These are phyloP conservation scores for Anagrus nilaparvatae DNA, from an alignment of 1,140 invertebrate genomes.

Conservation along the genomic window DNA sequence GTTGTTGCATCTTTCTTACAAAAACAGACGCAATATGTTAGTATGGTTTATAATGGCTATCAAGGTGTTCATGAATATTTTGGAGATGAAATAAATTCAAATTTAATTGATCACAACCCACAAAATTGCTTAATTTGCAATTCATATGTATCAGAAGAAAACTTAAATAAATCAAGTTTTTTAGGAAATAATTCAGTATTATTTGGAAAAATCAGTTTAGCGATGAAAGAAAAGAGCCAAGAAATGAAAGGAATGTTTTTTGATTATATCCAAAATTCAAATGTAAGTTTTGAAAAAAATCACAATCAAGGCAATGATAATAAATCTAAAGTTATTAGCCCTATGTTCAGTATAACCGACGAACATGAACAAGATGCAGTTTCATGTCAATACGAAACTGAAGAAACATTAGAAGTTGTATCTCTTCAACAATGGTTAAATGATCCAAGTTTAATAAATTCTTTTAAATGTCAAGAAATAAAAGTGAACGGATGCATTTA, in stretches of 20 bases:
- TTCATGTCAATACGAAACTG: slow-evolving; percentile 28
- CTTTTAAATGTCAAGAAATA: slow-evolving; percentile 86
- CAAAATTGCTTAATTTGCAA: slow-evolving; percentile 71
- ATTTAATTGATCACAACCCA: slow-evolving; percentile 72
- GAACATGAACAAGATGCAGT: slow-evolving; percentile 76
- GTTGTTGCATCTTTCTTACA: slow-evolving; percentile 95
- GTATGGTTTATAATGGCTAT: slow-evolving; percentile 87
- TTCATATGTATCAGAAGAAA: slow-evolving; percentile 42
- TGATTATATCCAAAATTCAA: slow-evolving; percentile 87
- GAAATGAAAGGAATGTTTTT: slow-evolving; percentile 88
- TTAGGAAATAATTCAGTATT: slow-evolving; percentile 47
- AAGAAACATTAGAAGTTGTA: slow-evolving; percentile 59
- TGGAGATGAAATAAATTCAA: slow-evolving; percentile 65
- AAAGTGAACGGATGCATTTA: slow-evolving; percentile 77
- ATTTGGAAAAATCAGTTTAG: slow-evolving; percentile 67
- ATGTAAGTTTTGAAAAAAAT: slow-evolving; percentile 43
- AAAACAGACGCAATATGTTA: slow-evolving; percentile 86
- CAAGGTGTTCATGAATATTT: slow-evolving; percentile 77
- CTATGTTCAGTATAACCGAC: slow-evolving; percentile 92
- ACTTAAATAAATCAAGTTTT: slow-evolving; percentile 36
- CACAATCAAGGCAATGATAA: slow-evolving; percentile 70
- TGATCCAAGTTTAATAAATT: slow-evolving; percentile 71
- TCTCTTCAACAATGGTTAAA: slow-evolving; percentile 69
- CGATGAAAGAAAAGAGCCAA: slow-evolving; percentile 80
- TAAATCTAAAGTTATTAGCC: slow-evolving; percentile 70